phyloP scores from a whole-genome alignment of 2,797 vertebrate genomes.

The Gallinago solitaria region DNA sequence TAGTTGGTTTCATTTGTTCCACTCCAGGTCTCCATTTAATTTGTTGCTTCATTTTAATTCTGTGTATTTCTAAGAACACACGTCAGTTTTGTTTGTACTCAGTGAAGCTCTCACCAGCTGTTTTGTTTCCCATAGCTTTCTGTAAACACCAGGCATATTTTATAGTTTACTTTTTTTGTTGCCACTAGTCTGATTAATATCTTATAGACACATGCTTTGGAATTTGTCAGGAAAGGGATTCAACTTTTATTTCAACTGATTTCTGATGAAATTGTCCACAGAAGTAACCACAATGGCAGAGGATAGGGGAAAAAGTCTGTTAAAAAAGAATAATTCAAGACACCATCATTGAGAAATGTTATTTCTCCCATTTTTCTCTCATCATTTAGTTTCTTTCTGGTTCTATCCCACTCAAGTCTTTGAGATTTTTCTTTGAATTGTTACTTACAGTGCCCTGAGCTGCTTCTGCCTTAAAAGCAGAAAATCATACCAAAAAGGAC shows the following conservation, averaged over 20 bases:
- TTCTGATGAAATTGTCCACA: constrained; percentile 15
- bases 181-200: not conserved
- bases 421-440: not conserved
- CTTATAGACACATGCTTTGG: not conserved
- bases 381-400: not conserved
- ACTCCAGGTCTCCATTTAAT: not conserved
- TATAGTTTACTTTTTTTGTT: constrained; percentile 9
- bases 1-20: not conserved
- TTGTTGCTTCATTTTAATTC: not conserved
- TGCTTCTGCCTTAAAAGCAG: not conserved
- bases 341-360: not conserved
- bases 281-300: not conserved
- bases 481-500: not conserved
- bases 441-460: not conserved
- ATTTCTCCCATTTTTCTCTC: not conserved
- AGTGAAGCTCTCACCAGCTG: not conserved
- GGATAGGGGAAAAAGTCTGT: not conserved
- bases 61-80: not conserved
- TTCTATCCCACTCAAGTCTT: not conserved
- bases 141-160: not conserved
- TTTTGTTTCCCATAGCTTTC: not conserved
- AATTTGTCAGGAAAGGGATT: not conserved
- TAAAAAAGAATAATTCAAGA: not conserved
- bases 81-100: not conserved
- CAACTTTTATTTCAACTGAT: constrained; percentile 1